Conservation (phyloP, 2,888 invertebrate species). For the Xestia xanthographa region DNA sequence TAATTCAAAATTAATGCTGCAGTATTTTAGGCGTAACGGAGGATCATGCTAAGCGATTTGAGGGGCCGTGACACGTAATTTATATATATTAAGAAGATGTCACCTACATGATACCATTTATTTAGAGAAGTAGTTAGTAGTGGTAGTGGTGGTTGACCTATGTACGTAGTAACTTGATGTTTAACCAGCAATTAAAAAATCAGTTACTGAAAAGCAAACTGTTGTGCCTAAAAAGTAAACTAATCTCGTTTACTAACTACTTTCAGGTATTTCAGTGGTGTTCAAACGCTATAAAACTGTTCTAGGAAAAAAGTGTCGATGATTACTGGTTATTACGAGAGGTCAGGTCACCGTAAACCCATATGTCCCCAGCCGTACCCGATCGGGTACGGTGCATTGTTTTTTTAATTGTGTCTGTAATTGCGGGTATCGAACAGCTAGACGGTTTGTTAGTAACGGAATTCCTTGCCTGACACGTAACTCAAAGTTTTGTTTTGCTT, state of each 20-base stretch:
- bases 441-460: background rate
- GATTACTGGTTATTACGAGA: constrained; percentile 19
- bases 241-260: background rate
- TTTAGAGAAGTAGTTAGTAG: background rate
- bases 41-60: no score
- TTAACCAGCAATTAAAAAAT: background rate
- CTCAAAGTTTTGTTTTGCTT: background rate
- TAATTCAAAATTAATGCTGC: no score
- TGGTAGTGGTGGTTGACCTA: no score
- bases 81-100: no score
- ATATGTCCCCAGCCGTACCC: no score
- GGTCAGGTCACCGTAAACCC: constrained; percentile 27
- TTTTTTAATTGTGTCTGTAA: no score
- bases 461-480: constrained; percentile 13
- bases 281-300: constrained; percentile 24
- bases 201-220: background rate
- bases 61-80: no score
- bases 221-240: background rate
- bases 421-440: no score
- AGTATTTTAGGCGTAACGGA: no score
- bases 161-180: background rate
- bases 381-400: no score
- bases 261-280: background rate
- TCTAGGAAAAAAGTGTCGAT: constrained; percentile 30
- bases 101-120: background rate